Percentiles rank a stretch among this genome's conserved stretches.
Conservation (phyloP, 2,888 invertebrate species). For the Thecophora atra region DNA sequence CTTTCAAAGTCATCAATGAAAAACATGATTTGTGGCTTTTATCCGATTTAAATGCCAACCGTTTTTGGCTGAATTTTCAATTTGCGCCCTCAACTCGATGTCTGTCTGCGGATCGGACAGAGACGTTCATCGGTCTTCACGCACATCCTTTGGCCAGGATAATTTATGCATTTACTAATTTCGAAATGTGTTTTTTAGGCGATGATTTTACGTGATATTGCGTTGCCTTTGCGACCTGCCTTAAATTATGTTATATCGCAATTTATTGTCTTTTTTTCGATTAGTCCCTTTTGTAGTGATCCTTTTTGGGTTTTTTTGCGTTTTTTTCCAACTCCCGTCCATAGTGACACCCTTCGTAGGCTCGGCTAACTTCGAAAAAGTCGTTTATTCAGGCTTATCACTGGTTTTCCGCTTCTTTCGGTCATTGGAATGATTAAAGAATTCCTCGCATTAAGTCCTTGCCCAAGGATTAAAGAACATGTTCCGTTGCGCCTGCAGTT, state of each 20-base stretch:
- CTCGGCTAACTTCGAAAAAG: background rate
- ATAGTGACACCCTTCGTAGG: no score
- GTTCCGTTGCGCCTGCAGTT: background rate
- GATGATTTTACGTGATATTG: no score
- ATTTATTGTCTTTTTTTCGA: no score
- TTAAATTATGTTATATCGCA: no score
- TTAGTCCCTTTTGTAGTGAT: no score
- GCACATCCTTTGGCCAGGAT: background rate
- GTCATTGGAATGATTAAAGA: background rate
- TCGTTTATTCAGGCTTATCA: background rate
- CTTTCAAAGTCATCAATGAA: slow-evolving; percentile 39
- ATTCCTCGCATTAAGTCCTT: background rate
- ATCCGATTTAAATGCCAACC: slow-evolving; percentile 44
- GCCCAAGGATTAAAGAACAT: background rate
- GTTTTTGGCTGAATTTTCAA: slow-evolving; percentile 20
- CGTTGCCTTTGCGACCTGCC: no score
- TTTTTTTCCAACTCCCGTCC: no score
- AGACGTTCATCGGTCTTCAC: background rate
- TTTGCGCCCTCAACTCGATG: background rate
- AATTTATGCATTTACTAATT: no score
- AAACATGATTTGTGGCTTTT: slow-evolving; percentile 42
- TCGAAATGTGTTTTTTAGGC: no score
- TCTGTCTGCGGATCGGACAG: no score
- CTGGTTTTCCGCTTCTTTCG: no score
- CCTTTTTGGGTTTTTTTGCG: no score